Base-by-base conservation (phyloP, 2,113 vertebrate genomes). In the Scortum barcoo region DNA sequence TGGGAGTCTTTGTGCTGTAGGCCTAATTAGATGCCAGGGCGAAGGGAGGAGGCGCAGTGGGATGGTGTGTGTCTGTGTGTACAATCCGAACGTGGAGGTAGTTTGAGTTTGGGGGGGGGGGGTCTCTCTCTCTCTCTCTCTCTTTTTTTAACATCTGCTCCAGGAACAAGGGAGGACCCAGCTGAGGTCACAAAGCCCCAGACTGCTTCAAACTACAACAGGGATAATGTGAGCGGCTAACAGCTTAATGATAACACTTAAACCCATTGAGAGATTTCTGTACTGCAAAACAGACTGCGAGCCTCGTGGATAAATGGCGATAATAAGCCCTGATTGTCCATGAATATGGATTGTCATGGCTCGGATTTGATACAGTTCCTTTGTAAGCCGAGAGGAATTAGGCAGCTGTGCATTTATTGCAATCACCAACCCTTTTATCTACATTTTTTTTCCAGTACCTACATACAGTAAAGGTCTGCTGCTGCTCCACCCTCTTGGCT, bases 81-180 rank as follows among this genome's bases (percentile, higher is more conserved):
- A 42, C 22, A 75, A 46, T 26, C 57, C 33, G 12, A 57, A 73
- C 24, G 57, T 66, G 78, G 58, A 69, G 81, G 73, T 68, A 76
- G 76, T 77, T 71, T 56, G 84, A 76, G 70, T 28, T 4, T 42
- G 69, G 5, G 13, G 30, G 24, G 51, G 76, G 82, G 85, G 65
- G 6, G 9, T 1, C 26, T 76, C 68, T 68, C 67, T 73, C n/a
- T n/a, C n/a, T n/a, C n/a, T n/a, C n/a, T n/a, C n/a, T n/a, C n/a
- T n/a, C n/a, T n/a, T n/a, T 89, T 88, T 89, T 91, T 85, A 91
- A 93, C 92, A 94, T 94, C 92, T 94, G 92, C 89, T 88, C 87
- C 86, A 87, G 82, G 76, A 92, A 90, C 86, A 76, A 90, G 88
- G 89, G 85, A 86, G 81, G 84, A 78, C 86, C 87, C 90, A 91